A percentile compares a stretch with the other conserved stretches of the same genome.
Conservation (phyloP, 2,113 vertebrate species). For the Silurus asotus region DNA sequence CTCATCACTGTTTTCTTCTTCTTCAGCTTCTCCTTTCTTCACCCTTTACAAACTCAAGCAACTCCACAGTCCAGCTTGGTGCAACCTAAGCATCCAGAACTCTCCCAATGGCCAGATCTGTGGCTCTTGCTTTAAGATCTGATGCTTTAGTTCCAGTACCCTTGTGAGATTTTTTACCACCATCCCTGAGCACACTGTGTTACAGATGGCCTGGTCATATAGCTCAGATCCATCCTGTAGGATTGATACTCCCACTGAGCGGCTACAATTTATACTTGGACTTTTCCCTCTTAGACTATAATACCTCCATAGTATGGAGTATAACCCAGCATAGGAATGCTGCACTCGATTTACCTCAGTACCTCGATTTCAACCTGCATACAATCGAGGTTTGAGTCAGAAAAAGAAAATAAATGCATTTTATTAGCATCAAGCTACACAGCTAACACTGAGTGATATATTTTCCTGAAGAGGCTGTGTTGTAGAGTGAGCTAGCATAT, state of each 20-base stretch:
- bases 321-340: background rate
- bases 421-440: background rate
- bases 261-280: conserved; percentile 14
- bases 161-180: conserved; percentile 43
- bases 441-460: background rate
- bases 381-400: too few species aligned
- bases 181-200: conserved; percentile 30
- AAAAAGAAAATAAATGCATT: too few species aligned
- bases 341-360: background rate
- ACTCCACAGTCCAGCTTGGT: conserved; percentile 34
- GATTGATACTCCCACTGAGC: conserved; percentile 36
- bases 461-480: background rate
- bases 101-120: conserved; percentile 26
- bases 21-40: background rate
- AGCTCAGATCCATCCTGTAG: conserved; percentile 27
- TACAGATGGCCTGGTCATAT: conserved; percentile 36
- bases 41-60: background rate
- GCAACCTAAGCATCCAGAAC: conserved; percentile 34
- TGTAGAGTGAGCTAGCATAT: background rate
- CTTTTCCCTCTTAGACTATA: background rate
- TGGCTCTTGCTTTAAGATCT: conserved; percentile 45
- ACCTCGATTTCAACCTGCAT: background rate
- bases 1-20: background rate
- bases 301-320: background rate
- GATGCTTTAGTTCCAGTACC: conserved; percentile 24